A percentile compares a stretch with the other conserved stretches of the same genome.
phyloP scores from a whole-genome alignment of 2,888 invertebrate genomes.

The Hecatera dysodea region DNA sequence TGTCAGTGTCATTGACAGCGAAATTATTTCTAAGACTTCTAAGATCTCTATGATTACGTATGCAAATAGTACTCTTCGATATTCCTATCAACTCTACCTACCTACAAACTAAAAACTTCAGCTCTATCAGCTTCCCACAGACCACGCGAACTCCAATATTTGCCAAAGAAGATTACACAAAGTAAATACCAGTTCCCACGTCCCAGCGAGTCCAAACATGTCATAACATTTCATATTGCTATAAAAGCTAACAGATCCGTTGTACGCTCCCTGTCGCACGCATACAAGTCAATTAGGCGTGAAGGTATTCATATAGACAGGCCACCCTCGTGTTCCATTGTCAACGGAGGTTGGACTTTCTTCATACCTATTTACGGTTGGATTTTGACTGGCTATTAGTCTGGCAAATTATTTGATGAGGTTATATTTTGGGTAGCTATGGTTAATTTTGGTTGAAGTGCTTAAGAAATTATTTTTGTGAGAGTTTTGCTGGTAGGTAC shows the following conservation, averaged over 20 bases:
- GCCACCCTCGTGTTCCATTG: slow-evolving; percentile 51
- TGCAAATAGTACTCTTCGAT: background rate
- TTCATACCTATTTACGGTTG: background rate
- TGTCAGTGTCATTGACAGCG: no score
- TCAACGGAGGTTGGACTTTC: slow-evolving; percentile 39
- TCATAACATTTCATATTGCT: slow-evolving; percentile 80
- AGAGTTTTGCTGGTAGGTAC: background rate
- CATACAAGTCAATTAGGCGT: slow-evolving; percentile 80
- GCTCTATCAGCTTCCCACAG: slow-evolving; percentile 38
- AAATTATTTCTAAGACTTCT: no score
- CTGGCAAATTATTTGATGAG: slow-evolving; percentile 45
- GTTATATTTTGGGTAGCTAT: slow-evolving; percentile 33
- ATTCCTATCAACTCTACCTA: background rate
- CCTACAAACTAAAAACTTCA: no score
- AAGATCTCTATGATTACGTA: no score
- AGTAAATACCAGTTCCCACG: slow-evolving; percentile 75
- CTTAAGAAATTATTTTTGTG: slow-evolving; percentile 31
- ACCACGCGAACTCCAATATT: slow-evolving; percentile 49
- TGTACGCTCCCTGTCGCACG: slow-evolving; percentile 76
- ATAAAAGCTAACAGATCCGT: slow-evolving; percentile 75
- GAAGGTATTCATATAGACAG: slow-evolving; percentile 76
- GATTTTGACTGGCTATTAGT: slow-evolving; percentile 9
- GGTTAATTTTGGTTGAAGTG: slow-evolving; percentile 36
- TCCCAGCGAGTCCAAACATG: slow-evolving; percentile 71
- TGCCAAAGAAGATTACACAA: slow-evolving; percentile 51